A percentile compares a stretch with the other conserved stretches of the same genome.
These are phyloP conservation scores for Herpailurus yagouaroundi DNA, from an alignment of 2,113 vertebrate species.

Conservation along the genomic window DNA sequence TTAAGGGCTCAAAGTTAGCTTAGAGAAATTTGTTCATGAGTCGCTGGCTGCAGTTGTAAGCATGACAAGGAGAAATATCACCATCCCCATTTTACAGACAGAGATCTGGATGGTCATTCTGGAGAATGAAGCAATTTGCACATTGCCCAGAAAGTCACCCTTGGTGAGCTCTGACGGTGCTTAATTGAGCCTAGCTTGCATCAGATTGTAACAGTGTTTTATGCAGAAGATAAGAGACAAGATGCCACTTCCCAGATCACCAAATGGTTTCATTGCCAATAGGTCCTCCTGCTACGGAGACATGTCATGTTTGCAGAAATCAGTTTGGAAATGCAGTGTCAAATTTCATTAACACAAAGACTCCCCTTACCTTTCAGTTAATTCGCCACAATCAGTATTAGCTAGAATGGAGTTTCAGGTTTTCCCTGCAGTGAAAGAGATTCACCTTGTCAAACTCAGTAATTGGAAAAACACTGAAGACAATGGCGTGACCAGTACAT, in stretches of 20 bases:
- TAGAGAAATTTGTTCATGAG: background rate
- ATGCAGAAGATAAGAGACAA: background rate
- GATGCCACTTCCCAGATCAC: background rate
- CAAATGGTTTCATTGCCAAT: background rate
- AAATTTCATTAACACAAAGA: conserved; percentile 10
- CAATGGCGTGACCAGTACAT: too few relatives aligned
- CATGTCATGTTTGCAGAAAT: background rate
- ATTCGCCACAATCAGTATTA: background rate
- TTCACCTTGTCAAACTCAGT: conserved; percentile 18
- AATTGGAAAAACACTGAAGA: background rate
- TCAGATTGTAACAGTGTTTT: background rate
- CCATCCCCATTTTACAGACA: background rate
- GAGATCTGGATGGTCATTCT: background rate
- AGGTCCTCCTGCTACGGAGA: background rate
- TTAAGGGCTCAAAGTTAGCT: background rate
- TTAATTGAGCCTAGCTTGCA: background rate
- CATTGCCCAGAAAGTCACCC: background rate
- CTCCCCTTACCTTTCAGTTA: background rate
- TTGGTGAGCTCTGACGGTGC: fast-evolving
- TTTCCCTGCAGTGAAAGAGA: background rate
- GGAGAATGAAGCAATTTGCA: background rate
- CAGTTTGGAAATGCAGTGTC: conserved; percentile 33
- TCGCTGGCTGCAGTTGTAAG: background rate
- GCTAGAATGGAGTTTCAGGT: background rate
- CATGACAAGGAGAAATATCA: background rate